These are phyloP conservation scores for Myripristis murdjan DNA, from an alignment of 2,797 vertebrate genomes.

Conservation along the genomic window DNA sequence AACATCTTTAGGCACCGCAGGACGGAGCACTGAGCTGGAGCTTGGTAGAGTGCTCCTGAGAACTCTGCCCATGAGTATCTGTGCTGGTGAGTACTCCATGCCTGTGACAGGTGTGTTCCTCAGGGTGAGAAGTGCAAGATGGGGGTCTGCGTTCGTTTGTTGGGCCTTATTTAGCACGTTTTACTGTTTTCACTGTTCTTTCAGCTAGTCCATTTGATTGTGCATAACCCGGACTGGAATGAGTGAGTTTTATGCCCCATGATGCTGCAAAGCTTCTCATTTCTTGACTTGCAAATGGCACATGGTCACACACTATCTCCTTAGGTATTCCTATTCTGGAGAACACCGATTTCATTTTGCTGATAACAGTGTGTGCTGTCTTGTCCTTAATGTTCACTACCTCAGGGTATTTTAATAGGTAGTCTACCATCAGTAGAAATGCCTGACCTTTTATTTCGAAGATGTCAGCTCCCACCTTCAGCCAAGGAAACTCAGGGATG, in stretches of 20 bases:
- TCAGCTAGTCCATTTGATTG: slow-evolving; percentile 13
- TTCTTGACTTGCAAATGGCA: too few species aligned
- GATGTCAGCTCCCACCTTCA: too few species aligned
- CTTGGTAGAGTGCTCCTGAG: slow-evolving; percentile 1
- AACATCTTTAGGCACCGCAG: not conserved
- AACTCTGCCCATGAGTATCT: slow-evolving; percentile 23
- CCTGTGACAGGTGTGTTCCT: slow-evolving; percentile 12
- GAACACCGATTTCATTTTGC: not conserved
- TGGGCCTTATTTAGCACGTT: not conserved
- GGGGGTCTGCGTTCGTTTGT: not conserved
- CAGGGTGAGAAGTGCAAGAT: slow-evolving; percentile 2
- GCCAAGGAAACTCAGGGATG: slow-evolving; percentile 35
- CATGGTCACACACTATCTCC: slow-evolving; percentile 22
- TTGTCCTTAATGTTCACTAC: slow-evolving; percentile 24
- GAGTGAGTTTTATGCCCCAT: slow-evolving; percentile 16
- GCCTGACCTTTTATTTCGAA: slow-evolving; percentile 31
- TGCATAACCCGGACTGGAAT: slow-evolving; percentile 14
- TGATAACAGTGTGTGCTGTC: slow-evolving; percentile 1
- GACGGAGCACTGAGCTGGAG: not conserved
- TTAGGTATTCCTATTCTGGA: slow-evolving; percentile 20
- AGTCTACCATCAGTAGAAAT: slow-evolving; percentile 25
- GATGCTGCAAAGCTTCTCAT: slow-evolving; percentile 11
- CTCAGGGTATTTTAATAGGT: slow-evolving; percentile 24
- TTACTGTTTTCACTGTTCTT: not conserved
- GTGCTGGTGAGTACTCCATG: slow-evolving; percentile 7